phyloP scores from a whole-genome alignment of 2,888 invertebrate genomes.

The Plebejus melissa region DNA sequence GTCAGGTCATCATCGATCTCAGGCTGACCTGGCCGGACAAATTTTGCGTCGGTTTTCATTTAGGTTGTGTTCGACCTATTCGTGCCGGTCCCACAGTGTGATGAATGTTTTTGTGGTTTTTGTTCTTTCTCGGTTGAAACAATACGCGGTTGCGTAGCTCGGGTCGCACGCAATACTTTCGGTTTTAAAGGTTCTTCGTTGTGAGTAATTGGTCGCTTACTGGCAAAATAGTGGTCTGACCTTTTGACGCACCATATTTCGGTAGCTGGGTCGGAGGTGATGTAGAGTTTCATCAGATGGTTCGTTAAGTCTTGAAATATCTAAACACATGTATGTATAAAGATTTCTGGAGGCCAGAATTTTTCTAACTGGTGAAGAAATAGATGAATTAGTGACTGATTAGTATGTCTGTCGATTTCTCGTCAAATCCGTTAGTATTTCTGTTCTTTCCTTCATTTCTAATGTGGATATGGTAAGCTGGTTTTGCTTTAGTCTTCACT shows the following conservation, averaged over 20 bases:
- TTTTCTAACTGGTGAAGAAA: too few relatives aligned
- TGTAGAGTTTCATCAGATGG: background rate
- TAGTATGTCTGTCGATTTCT: too few relatives aligned
- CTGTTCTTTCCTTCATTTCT: too few relatives aligned
- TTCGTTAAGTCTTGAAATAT: too few relatives aligned
- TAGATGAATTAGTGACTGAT: too few relatives aligned
- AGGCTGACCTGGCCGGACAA: too few relatives aligned
- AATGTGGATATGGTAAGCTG: too few relatives aligned
- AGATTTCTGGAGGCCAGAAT: too few relatives aligned
- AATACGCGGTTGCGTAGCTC: constrained; percentile 45
- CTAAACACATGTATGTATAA: too few relatives aligned
- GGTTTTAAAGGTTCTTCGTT: constrained; percentile 36
- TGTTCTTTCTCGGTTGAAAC: constrained; percentile 53
- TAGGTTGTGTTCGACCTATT: background rate
- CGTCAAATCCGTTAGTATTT: too few relatives aligned
- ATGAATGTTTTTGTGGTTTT: constrained; percentile 51
- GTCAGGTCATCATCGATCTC: too few relatives aligned
- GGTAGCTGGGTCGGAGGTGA: background rate
- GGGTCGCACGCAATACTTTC: constrained; percentile 42
- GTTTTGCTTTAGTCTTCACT: too few relatives aligned
- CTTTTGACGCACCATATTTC: background rate
- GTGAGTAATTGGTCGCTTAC: constrained; percentile 15
- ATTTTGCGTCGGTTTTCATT: background rate
- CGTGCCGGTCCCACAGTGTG: background rate
- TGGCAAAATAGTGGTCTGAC: constrained; percentile 23